Conservation (phyloP, 2,113 vertebrate species). For the Notiomystis cincta region DNA sequence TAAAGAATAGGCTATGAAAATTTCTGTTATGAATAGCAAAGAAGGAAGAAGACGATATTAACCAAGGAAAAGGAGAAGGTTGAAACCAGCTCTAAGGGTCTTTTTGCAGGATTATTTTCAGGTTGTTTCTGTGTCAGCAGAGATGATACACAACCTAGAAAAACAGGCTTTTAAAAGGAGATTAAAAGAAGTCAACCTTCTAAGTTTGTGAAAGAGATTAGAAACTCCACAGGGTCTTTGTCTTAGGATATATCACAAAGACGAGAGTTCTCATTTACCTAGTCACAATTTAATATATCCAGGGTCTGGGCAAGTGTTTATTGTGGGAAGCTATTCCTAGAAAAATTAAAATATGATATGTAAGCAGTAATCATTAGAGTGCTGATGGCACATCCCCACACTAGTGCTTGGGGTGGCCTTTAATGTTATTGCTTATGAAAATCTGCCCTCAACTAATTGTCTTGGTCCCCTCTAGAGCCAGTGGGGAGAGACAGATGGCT, state of each 20-base stretch:
- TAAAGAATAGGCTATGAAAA: background rate
- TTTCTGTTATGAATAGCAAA: background rate
- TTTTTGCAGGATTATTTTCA: background rate
- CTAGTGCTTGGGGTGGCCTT: background rate
- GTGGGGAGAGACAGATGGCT: background rate
- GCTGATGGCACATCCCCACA: background rate
- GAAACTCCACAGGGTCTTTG: background rate
- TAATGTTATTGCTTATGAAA: background rate
- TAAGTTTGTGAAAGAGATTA: background rate
- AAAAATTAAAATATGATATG: background rate
- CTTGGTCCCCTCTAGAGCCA: background rate
- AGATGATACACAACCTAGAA: background rate
- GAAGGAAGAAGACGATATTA: background rate
- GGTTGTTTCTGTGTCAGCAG: background rate
- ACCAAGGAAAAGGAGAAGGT: background rate
- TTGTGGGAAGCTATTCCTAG: background rate
- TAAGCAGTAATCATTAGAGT: background rate
- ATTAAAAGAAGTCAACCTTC: background rate
- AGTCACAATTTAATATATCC: background rate
- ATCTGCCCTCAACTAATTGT: background rate
- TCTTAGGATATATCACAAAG: background rate
- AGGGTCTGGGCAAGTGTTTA: background rate
- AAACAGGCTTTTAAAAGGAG: background rate
- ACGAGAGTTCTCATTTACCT: background rate
- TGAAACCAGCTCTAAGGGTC: rapidly evolving